Evolutionary conservation across 2,797 vertebrate species (phyloP), one percentile per base, ranked within the genome.

Genomic region (Vireo griseus): DNA sequence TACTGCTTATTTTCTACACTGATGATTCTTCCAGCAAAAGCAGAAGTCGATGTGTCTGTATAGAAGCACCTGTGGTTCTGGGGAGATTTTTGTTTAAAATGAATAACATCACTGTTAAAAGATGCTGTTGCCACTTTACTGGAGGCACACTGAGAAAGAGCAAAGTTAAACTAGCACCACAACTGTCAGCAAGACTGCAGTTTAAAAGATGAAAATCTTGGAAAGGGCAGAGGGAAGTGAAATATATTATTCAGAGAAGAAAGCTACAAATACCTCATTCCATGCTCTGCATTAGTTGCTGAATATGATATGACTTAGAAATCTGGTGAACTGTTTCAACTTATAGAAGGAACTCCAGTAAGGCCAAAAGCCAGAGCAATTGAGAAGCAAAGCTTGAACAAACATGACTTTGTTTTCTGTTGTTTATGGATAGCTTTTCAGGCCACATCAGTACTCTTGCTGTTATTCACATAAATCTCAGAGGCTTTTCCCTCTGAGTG

Each of bases 341-440:
- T 84, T 84, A 73, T 29, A 88, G 68, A 91, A 81, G 29, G 11
- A 95, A 90, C 59, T 76, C 55, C 54, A 76, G 25, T 22, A 57
- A 44, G 50, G 51, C 21, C 28, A 75, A 94, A 90, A 87, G 26
- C 0, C 51, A 84, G 31, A 72, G 39, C 47, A 86, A 82, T 48
- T 75, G 39, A 39, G 62, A 92, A 51, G 76, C 35, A 18, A 84
- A 86, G 37, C 54, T 33, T 75, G 65, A 96, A 92, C 87, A 96
- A 95, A 91, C 59, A 68, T 6, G 40, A 91, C 79, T 94, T 89
- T 94, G 65, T 87, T 82, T 95, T 74, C 65, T 48, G 33, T 52
- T 95, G 44, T 92, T 93, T 92, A 96, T 13, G 6, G 58, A 68
- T 15, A 89, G 58, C 54, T 91, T 83, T 83, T 77, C 85, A 92